phyloP scores from a whole-genome alignment of 2,113 vertebrate species.

The human region GRCh38 chr5:142597001-142597500 shows the following conservation, averaged over 20 bases:
- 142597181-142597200: neutral
- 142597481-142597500: neutral
- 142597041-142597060: neutral
- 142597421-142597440: neutral
- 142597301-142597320: neutral
- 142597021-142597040: constrained; percentile 2
- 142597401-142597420: neutral
- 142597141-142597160: neutral
- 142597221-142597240: neutral
- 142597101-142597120: neutral
- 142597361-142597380: neutral
- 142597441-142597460: neutral
- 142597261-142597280: neutral
- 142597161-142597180: neutral
- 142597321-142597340: neutral
- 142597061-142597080: neutral
- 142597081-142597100: neutral
- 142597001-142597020: constrained; percentile 6
- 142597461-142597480: neutral
- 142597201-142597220: neutral
- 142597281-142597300: neutral
- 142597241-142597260: neutral
- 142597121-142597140: neutral
- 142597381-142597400: neutral
- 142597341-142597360: neutral